Evolutionary conservation across 2,797 vertebrate genomes (phyloP), one percentile per base, ranked within the genome.

Genomic region (Phyllotis vaccarum): DNA sequence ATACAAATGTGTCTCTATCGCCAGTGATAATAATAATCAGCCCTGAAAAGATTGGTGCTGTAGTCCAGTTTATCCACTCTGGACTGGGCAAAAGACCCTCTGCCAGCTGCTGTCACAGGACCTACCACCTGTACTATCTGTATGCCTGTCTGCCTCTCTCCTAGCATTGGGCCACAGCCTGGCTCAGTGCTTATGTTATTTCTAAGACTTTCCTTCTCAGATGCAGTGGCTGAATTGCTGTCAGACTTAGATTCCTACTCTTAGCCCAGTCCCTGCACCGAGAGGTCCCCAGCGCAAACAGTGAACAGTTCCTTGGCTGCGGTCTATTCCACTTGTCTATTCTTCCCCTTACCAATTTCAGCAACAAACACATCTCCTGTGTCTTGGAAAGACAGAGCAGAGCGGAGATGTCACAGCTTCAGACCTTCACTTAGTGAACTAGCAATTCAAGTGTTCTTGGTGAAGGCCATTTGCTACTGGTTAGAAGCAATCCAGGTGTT

Each of bases 41-140:
- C 52, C 17, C 58, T 62, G 64, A 49, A 49, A 54, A 52, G 12
- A 76, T 6, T n/a, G 7, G 5, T 90, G 6, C 24, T 86, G 60
- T 34, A 83, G 12, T 31, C 11, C 3, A 40, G 17, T 56, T 78
- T 62, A 10, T 49, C 16, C 27, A 34, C 31, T 68, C 34, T 13
- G 16, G 3, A 58, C 37, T 75, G 22, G 46, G 27, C 54, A 24
- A 43, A 27, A 27, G 14, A n/a, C 27, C 14, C 14, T 49, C 62
- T 52, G 17, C 3, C 19, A 16, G 27, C 12, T 58, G 22, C 27
- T 31, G 3, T 10, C 4, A 14, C 0, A 64, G 75, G 7, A 17
- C 6, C 10, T 49, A 6, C 10, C 70, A 29, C 1, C 5, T 27
- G 34, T 11, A 4, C 0, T 2, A 0, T 27, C 2, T 9, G 1